Evolutionary conservation across 2,113 vertebrate genomes (phyloP).

Genomic region (Hypocryptadius cinnamomeus): DNA sequence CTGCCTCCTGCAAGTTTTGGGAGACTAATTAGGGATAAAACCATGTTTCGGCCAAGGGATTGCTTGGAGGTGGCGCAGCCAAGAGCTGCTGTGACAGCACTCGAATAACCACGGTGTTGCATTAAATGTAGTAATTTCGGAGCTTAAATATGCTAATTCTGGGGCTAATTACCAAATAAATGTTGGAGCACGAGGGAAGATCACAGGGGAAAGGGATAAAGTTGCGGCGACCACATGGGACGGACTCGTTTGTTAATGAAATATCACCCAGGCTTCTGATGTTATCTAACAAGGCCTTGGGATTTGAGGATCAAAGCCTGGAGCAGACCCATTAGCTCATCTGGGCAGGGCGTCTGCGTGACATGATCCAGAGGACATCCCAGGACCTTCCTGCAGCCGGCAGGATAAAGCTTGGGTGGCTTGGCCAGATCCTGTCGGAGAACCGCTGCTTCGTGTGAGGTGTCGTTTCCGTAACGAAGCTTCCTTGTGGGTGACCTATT

Average conservation of each 20-base stretch:
- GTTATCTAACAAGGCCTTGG: neutral
- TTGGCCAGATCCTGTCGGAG: neutral
- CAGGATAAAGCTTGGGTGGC: neutral
- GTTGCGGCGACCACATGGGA: neutral
- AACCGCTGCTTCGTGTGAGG: neutral
- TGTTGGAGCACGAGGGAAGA: neutral
- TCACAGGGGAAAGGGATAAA: neutral
- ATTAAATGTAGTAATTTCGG: neutral
- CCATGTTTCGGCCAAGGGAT: neutral
- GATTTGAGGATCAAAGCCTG: neutral
- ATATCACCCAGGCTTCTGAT: neutral
- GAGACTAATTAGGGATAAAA: neutral
- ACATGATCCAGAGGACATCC: neutral
- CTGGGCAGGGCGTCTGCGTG: neutral
- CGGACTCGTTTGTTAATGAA: neutral
- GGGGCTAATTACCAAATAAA: neutral
- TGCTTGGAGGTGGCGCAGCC: neutral
- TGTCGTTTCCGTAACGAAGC: rapidly evolving
- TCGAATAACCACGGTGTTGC: neutral
- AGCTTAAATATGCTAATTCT: neutral
- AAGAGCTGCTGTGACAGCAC: neutral
- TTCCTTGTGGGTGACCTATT: neutral
- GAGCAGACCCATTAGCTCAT: neutral
- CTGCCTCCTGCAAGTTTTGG: neutral
- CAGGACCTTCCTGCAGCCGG: neutral